A percentile compares a stretch with the other conserved stretches of the same genome.
These are phyloP conservation scores for Dendrocincla tyrannina DNA, from an alignment of 2,797 vertebrate genomes.

Conservation along the genomic window DNA sequence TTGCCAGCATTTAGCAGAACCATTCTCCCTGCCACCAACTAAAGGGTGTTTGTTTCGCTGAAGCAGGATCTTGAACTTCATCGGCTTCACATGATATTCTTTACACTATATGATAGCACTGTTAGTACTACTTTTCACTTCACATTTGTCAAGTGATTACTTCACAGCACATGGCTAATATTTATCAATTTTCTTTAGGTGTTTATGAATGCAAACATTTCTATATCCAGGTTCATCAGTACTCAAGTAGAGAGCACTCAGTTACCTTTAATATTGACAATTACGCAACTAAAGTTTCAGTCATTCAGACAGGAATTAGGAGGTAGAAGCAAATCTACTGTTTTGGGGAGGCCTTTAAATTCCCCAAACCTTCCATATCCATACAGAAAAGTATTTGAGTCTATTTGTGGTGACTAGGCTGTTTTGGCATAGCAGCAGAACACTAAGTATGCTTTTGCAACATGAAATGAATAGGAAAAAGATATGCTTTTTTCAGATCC, in stretches of 20 bases:
- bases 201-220: not conserved
- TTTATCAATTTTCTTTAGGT: not conserved
- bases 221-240: not conserved
- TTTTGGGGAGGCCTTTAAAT: not conserved
- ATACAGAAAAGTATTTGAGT: not conserved
- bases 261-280: not conserved
- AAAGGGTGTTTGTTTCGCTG: constrained; percentile 2
- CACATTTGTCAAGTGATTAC: not conserved
- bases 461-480: not conserved
- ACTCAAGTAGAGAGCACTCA: accelerated
- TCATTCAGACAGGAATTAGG: not conserved
- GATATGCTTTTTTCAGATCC: not conserved
- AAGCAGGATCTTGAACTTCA: constrained; percentile 27
- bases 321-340: not conserved
- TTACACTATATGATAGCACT: not conserved
- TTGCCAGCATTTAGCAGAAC: constrained; percentile 35
- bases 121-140: not conserved
- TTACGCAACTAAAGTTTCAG: not conserved
- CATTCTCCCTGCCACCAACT: not conserved
- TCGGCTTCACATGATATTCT: not conserved
- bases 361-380: not conserved
- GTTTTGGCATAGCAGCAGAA: not conserved
- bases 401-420: not conserved
- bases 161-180: not conserved
- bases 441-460: not conserved